Evolutionary conservation across 2,113 vertebrate genomes (phyloP).

Genomic region (Corythoichthys haematopterus): DNA sequence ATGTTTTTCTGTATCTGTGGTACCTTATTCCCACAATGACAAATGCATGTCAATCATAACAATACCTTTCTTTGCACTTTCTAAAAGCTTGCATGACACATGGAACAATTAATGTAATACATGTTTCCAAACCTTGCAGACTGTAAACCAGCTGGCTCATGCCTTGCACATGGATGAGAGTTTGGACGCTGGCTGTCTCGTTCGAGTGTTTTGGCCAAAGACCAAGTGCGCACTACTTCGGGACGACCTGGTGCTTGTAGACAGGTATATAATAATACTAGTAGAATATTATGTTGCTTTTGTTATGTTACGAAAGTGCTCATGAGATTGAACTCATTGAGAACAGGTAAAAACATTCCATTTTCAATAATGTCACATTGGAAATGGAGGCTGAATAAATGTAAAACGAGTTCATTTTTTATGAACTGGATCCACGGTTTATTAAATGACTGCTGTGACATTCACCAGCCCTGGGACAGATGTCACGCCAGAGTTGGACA

Average conservation of each 20-base stretch:
- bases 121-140: conserved; percentile 64
- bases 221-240: conserved; percentile 92
- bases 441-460: conserved; percentile 13
- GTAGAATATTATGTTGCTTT: not conserved
- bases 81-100: not conserved
- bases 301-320: too few relatives aligned
- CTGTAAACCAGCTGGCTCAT: conserved; percentile 95
- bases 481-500: conserved; percentile 91
- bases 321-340: not conserved
- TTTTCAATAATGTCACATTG: too few relatives aligned
- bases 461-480: conserved; percentile 87
- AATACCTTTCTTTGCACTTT: not conserved
- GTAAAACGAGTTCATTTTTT: not conserved
- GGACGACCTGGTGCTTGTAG: conserved; percentile 94
- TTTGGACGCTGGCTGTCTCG: conserved; percentile 89
- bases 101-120: not conserved
- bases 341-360: not conserved
- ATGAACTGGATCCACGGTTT: not conserved
- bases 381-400: not conserved
- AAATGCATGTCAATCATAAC: not conserved
- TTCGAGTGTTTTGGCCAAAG: conserved; percentile 98
- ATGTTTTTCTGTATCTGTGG: not conserved
- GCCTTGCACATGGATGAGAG: conserved; percentile 96
- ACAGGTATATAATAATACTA: conserved; percentile 78
- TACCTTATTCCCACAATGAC: not conserved